A percentile compares a stretch with the other conserved stretches of the same genome.
These are phyloP conservation scores for Actenoides hombroni DNA, from an alignment of 2,113 vertebrate genomes.

Conservation along the genomic window DNA sequence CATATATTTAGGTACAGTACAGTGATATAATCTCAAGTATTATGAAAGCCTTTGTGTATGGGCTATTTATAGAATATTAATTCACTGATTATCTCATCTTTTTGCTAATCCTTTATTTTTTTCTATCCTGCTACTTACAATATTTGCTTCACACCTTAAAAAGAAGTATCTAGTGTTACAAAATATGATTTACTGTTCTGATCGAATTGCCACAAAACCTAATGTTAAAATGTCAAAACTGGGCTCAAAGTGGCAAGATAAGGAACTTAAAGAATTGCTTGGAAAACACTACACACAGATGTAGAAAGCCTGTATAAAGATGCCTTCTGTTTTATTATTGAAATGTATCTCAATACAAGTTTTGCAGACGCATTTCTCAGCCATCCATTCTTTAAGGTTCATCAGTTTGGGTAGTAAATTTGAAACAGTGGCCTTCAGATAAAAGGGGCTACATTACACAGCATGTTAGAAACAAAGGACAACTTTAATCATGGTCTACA, in stretches of 20 bases:
- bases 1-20: neutral
- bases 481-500: neutral
- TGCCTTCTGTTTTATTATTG: neutral
- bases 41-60: neutral
- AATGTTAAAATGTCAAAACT: neutral
- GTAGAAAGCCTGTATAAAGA: neutral
- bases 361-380: conserved; percentile 1
- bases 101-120: neutral
- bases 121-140: neutral
- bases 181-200: neutral
- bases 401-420: conserved; percentile 13
- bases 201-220: neutral
- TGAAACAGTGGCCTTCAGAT: neutral
- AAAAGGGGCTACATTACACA: conserved; percentile 3
- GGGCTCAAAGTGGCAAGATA: neutral
- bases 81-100: neutral
- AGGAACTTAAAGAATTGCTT: neutral
- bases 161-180: neutral
- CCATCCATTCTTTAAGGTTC: conserved; percentile 4
- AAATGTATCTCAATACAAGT: neutral
- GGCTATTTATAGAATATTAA: neutral
- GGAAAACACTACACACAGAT: neutral
- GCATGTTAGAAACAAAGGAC: conserved; percentile 13
- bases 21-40: neutral
- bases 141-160: neutral